Evolutionary conservation across 2,888 invertebrate genomes (phyloP), one percentile per base, ranked within the genome.

Genomic region (Lepetodrilus schrolli): DNA sequence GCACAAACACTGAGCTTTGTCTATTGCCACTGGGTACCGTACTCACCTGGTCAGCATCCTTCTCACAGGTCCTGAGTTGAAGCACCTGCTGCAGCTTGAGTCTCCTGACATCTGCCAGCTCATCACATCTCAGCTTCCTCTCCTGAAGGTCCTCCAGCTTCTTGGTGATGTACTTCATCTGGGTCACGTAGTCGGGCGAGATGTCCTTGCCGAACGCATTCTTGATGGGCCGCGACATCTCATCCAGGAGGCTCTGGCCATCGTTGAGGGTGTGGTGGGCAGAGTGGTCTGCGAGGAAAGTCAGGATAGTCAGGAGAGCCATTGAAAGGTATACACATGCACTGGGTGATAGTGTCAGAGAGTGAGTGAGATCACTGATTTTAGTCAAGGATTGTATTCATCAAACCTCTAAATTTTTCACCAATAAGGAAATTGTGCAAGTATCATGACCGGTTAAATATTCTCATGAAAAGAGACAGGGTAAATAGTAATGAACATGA

Each of bases 211-310:
- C 95, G 77, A 94, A 91, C 0, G 95, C 94, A 90, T 95, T 94
- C 91, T 95, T 95, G 78, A 95, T 93, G 8, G 95, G 94, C 92
- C 95, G 94, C 48, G 94, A 94, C 82, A 95, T 92, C 90, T 95
- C 93, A 87, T 95, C 95, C 75, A 94, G 93, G 70, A 95, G 91
- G 88, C 94, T 94, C 89, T 95, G 94, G 8, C 95, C 95, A 91
- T 94, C 94, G 84, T 93, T 93, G 72, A 94, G 92, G 78, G 94
- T 91, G 86, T 94, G 94, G 77, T 93, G 92, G 89, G 94, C 94
- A 79, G 94, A 91, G 72, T 91, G 91, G 86, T 93, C 95, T 95
- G 84, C n/a, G 83, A 87, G 74, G 21, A 37, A 47, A 66, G 36
- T 58, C 10, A 13, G 38, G n/a, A n/a, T n/a, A n/a, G n/a, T n/a